Evolutionary conservation across 2,113 vertebrate species (phyloP).

Genomic region (Sceloporus tristichus): DNA sequence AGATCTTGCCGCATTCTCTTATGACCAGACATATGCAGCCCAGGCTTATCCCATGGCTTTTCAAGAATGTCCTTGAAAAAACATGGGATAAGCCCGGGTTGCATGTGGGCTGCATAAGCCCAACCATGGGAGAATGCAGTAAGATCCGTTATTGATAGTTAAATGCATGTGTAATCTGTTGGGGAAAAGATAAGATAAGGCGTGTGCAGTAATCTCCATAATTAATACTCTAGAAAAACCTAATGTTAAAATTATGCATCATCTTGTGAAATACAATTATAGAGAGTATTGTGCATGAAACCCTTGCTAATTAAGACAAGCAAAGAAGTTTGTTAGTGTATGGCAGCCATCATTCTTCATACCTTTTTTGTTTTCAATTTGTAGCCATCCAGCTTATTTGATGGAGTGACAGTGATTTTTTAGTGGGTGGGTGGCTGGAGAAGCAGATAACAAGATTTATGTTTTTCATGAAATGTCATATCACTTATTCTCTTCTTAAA

Average conservation of each 20-base stretch:
- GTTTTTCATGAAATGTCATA: not conserved
- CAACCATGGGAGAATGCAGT: too few species aligned
- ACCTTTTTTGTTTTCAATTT: not conserved
- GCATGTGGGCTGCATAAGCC: too few species aligned
- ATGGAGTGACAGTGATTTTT: not conserved
- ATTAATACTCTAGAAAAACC: not conserved
- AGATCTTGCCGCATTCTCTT: too few species aligned
- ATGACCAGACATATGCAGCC: too few species aligned
- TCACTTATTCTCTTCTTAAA: not conserved
- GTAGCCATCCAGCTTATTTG: not conserved
- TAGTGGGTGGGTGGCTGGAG: not conserved
- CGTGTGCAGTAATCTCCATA: too few species aligned
- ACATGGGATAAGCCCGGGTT: too few species aligned
- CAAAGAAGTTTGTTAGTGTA: not conserved
- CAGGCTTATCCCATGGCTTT: too few species aligned
- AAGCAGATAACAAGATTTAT: not conserved
- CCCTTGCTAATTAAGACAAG: not conserved
- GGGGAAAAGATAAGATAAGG: too few species aligned
- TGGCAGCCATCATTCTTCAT: not conserved
- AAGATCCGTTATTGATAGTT: too few species aligned
- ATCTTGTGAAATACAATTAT: not conserved
- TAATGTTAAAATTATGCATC: not conserved
- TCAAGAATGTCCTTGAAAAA: too few species aligned
- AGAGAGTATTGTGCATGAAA: not conserved
- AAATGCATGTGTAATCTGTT: too few species aligned